Base-by-base conservation (phyloP, 2,113 vertebrate species). In the Mormoops blainvillei region DNA sequence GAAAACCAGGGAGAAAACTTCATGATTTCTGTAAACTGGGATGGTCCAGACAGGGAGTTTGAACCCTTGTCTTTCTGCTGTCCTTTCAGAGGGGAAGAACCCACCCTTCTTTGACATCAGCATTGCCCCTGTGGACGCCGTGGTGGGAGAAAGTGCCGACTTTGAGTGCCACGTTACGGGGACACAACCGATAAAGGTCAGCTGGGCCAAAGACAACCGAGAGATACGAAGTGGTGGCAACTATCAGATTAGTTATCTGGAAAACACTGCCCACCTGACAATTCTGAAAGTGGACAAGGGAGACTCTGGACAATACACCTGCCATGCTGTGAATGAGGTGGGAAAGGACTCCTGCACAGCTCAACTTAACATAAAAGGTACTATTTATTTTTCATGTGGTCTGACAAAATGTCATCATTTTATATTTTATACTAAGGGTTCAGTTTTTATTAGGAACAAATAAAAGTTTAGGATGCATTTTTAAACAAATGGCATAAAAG, bases 131-230 rank as follows among this genome's bases (percentile, higher is more conserved):
- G 93, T 98, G 98, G 98, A 99, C 77, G 99, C 99, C 58, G 99
- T 99, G 45, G 99, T 99, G 67, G 99, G 99, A 80, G 99, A 99
- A 96, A 98, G 98, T 94, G 98, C 99, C 12, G 99, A 99, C 96
- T 99, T 99, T 96, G 99, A 99, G 95, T 99, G 99, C 97, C 99
- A 99, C 0, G 94, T 99, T 98, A 99, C 98, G 6, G 99, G 99
- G 96, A 99, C 99, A n/a, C 98, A 99, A 78, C 99, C 99, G 16
- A 99, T 99, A 78, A 99, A 99, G 97, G 99, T 99, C 78, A 99
- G 98, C 94, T 99, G 99, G 99, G 99, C 99, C 95, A 99, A 99
- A 98, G 99, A 99, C 97, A 99, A 99, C 93, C 99, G 99, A 98
- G 99, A 99, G 94, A 99, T 99, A 91, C 99, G 99, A 94, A 98